phyloP scores from a whole-genome alignment of 2,888 invertebrate genomes.

The Amblyjoppa fuscipennis region DNA sequence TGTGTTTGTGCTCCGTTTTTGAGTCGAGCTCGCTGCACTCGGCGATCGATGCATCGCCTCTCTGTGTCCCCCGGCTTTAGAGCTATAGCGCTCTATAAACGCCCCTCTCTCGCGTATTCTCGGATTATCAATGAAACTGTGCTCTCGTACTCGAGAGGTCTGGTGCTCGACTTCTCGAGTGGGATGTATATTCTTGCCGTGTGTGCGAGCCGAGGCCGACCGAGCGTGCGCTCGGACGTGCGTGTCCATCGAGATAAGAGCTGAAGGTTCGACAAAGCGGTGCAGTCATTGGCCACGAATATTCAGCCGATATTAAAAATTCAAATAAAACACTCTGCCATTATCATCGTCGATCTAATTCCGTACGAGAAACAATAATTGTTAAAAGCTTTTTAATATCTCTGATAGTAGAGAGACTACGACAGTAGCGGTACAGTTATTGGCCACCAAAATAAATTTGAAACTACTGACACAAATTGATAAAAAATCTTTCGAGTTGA shows the following conservation, averaged over 20 bases:
- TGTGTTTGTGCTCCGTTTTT: slow-evolving; percentile 23
- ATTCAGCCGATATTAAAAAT: background rate
- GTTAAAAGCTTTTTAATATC: background rate
- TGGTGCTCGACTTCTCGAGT: slow-evolving; percentile 50
- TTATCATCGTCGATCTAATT: too few species aligned
- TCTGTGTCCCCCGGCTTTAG: background rate
- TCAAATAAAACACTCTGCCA: background rate
- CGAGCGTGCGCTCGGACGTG: background rate
- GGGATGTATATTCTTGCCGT: slow-evolving; percentile 3
- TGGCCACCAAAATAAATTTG: background rate
- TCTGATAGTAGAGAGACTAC: background rate
- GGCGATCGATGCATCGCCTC: slow-evolving; percentile 42
- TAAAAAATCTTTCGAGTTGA: background rate
- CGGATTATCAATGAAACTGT: slow-evolving; percentile 50
- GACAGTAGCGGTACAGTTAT: background rate
- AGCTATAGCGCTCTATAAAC: background rate
- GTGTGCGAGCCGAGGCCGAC: background rate
- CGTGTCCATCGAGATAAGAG: slow-evolving; percentile 11
- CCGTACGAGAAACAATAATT: too few species aligned
- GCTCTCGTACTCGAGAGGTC: slow-evolving; percentile 35
- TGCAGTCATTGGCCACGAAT: background rate
- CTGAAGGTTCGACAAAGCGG: background rate
- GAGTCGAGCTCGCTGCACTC: slow-evolving; percentile 22
- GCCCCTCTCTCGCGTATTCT: slow-evolving; percentile 31
- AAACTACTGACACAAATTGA: background rate